These are phyloP conservation scores for Thecophora atra DNA, from an alignment of 2,888 invertebrate genomes.

Conservation along the genomic window DNA sequence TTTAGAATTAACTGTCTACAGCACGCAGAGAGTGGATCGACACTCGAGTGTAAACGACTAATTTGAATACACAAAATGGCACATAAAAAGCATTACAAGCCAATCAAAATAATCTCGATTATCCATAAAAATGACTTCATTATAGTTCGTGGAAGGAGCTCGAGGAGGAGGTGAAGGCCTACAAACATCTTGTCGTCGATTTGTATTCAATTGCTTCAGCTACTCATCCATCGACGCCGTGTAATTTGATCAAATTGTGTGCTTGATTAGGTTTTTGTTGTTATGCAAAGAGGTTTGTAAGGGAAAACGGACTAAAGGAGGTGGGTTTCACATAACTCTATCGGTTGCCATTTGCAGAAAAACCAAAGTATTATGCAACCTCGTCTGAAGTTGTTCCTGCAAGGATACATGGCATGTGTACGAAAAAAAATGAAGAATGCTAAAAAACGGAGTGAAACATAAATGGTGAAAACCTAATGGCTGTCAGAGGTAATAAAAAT, in stretches of 20 bases:
- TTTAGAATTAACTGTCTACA: background rate
- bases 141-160: background rate
- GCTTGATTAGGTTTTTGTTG: constrained; percentile 41
- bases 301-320: background rate
- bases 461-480: background rate
- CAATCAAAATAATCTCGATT: constrained; percentile 11
- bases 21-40: background rate
- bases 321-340: too few species aligned
- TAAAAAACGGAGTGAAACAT: background rate
- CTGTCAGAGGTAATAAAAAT: constrained; percentile 11
- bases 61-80: background rate
- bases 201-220: constrained; percentile 26
- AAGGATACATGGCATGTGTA: too few species aligned
- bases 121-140: constrained; percentile 10
- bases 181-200: constrained; percentile 11
- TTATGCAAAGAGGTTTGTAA: constrained; percentile 4
- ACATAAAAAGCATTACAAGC: background rate
- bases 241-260: constrained; percentile 24
- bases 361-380: too few species aligned
- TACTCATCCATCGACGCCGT: background rate
- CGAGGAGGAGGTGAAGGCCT: background rate
- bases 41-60: background rate
- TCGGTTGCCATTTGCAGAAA: too few species aligned
- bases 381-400: too few species aligned
- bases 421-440: too few species aligned